phyloP scores from a whole-genome alignment of 1,140 invertebrate genomes.

The Diorhabda elongata region DNA sequence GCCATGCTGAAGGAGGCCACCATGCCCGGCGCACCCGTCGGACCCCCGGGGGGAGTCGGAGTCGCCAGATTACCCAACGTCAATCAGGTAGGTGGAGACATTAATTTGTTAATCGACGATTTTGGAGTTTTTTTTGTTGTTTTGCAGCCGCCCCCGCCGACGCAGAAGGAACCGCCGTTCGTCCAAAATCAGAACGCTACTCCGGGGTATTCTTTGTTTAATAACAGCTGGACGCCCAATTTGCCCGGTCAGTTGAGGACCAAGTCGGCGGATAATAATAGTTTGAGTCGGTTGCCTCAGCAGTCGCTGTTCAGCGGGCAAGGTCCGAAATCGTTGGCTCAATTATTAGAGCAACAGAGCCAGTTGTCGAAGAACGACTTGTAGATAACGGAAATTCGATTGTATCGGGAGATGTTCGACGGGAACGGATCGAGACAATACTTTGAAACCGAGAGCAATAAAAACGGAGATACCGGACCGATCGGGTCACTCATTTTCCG shows the following conservation, averaged over 20 bases:
- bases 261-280: conserved; percentile 23
- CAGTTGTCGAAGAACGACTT: conserved; percentile 31
- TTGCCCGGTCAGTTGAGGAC: conserved; percentile 35
- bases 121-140: not conserved
- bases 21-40: conserved; percentile 16
- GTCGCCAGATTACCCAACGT: conserved; percentile 10
- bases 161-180: conserved; percentile 10
- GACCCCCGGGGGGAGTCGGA: conserved; percentile 5
- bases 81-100: not conserved
- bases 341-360: conserved; percentile 70
- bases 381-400: conserved; percentile 3
- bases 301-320: conserved; percentile 76
- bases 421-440: not conserved
- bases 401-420: not conserved
- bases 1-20: conserved; percentile 43
- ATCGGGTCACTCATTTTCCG: not conserved
- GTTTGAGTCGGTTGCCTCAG: conserved; percentile 38
- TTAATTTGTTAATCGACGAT: not conserved
- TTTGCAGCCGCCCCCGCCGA: conserved; percentile 17
- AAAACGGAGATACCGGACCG: not conserved
- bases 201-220: conserved; percentile 44
- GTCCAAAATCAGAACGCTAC: conserved; percentile 19
- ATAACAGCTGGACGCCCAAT: conserved; percentile 43
- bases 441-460: not conserved
- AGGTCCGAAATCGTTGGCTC: conserved; percentile 71